Conservation (phyloP, 1,140 invertebrate species). For the Pseudomyrmex concolor region DNA sequence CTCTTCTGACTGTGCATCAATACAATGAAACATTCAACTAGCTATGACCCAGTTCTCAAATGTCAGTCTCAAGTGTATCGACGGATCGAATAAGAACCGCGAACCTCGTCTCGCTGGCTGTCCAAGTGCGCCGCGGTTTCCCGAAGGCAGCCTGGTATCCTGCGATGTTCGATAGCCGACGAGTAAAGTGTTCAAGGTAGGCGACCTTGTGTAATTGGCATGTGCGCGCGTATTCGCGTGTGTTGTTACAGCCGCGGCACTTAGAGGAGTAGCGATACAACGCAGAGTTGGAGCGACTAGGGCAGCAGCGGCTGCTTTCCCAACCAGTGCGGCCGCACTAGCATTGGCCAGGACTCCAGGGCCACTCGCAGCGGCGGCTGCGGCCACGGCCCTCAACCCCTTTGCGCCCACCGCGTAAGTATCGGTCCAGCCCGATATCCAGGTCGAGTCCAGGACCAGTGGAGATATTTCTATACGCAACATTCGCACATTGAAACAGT, state of each 20-base stretch:
- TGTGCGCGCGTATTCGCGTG: conserved; percentile 64
- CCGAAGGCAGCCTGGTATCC: conserved; percentile 38
- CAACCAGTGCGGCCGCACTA: conserved; percentile 89
- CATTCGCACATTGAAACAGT: not conserved
- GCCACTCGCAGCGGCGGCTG: conserved; percentile 88
- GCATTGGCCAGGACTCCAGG: conserved; percentile 90
- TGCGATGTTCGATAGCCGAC: conserved; percentile 7
- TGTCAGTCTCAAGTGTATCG: not conserved
- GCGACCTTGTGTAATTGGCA: conserved; percentile 53
- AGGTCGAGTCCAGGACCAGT: not conserved
- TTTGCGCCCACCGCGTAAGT: conserved; percentile 92
- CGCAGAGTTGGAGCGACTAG: conserved; percentile 87
- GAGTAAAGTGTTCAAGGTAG: conserved; percentile 34
- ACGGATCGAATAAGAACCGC: not conserved
- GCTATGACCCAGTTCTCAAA: not conserved
- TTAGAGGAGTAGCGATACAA: conserved; percentile 89
- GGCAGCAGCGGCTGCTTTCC: conserved; percentile 86
- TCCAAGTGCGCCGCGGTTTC: conserved; percentile 34
- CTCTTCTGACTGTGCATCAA: too few relatives aligned
- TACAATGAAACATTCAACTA: not conserved
- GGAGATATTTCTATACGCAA: conserved; percentile 3
- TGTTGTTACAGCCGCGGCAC: conserved; percentile 86
- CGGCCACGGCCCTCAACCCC: conserved; percentile 90
- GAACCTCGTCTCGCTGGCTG: conserved; percentile 59
- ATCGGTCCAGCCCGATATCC: conserved; percentile 60